Percentiles rank a stretch among this genome's conserved stretches.
Conservation (phyloP, 1,140 invertebrate species). For the Nylanderia fulva region DNA sequence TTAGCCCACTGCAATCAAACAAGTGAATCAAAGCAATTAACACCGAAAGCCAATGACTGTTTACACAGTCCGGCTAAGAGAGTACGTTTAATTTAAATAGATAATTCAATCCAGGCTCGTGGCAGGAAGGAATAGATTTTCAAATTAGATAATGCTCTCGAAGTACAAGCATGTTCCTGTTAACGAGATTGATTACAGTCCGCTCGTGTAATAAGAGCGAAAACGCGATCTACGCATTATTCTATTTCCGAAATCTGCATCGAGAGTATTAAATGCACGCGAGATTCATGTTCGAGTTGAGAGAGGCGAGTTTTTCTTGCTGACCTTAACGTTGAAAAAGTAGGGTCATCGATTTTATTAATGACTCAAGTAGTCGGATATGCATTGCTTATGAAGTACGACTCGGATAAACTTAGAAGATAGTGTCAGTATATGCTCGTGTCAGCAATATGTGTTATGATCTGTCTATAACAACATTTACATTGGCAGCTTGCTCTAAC, state of each 20-base stretch:
- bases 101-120: slow-evolving; percentile 52
- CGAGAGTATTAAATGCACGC: slow-evolving; percentile 62
- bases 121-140: slow-evolving; percentile 11
- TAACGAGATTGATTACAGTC: slow-evolving; percentile 64
- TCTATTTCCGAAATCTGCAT: slow-evolving; percentile 70
- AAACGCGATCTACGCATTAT: slow-evolving; percentile 26
- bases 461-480: neutral
- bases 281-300: neutral
- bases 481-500: neutral
- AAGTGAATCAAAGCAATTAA: neutral
- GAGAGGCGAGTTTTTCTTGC: neutral
- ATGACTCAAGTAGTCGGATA: neutral
- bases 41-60: slow-evolving; percentile 10
- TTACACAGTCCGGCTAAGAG: neutral
- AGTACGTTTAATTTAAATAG: slow-evolving; percentile 28
- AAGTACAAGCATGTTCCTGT: slow-evolving; percentile 37
- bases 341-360: slow-evolving; percentile 24
- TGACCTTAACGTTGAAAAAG: slow-evolving; percentile 46
- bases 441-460: neutral
- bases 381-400: neutral
- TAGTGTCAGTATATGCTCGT: neutral
- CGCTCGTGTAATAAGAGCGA: slow-evolving; percentile 57
- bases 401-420: slow-evolving; percentile 15
- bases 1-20: slow-evolving; percentile 82
- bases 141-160: slow-evolving; percentile 15